Conservation (phyloP, 2,888 invertebrate genomes). For the Eubasilissa splendida region DNA sequence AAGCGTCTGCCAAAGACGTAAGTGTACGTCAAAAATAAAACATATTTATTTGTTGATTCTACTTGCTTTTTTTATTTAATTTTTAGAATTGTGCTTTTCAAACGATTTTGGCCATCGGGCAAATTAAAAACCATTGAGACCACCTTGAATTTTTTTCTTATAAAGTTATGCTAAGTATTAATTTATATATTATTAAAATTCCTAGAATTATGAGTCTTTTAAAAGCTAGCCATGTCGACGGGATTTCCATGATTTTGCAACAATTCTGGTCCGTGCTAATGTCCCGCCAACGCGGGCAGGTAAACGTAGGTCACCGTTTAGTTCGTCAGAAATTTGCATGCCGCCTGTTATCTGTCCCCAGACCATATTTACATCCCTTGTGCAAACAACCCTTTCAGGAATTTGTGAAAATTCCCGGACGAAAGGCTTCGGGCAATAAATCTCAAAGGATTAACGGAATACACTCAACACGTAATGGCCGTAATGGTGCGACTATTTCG, state of each 20-base stretch:
- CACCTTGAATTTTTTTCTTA: too few species aligned
- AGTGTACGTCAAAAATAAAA: too few species aligned
- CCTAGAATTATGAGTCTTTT: not conserved
- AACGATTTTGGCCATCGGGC: too few species aligned
- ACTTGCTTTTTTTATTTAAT: too few species aligned
- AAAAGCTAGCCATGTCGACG: too few species aligned
- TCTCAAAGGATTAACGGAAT: constrained; percentile 35
- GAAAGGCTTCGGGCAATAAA: constrained; percentile 28
- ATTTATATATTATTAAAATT: not conserved
- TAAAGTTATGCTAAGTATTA: not conserved
- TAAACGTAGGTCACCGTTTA: not conserved
- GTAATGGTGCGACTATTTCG: not conserved
- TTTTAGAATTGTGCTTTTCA: too few species aligned
- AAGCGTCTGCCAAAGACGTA: too few species aligned
- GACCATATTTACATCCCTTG: constrained; percentile 14
- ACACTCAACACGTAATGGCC: constrained; percentile 25
- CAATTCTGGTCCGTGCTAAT: too few species aligned
- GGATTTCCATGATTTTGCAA: too few species aligned
- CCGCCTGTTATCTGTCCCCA: constrained; percentile 22
- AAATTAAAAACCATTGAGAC: too few species aligned
- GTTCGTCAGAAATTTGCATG: constrained; percentile 30
- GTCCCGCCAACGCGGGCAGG: not conserved
- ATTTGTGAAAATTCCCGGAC: constrained; percentile 19
- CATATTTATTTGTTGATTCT: too few species aligned
- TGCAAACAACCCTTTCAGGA: constrained; percentile 35